These are phyloP conservation scores for Oedothorax gibbosus DNA, from an alignment of 1,140 invertebrate genomes.

Conservation along the genomic window DNA sequence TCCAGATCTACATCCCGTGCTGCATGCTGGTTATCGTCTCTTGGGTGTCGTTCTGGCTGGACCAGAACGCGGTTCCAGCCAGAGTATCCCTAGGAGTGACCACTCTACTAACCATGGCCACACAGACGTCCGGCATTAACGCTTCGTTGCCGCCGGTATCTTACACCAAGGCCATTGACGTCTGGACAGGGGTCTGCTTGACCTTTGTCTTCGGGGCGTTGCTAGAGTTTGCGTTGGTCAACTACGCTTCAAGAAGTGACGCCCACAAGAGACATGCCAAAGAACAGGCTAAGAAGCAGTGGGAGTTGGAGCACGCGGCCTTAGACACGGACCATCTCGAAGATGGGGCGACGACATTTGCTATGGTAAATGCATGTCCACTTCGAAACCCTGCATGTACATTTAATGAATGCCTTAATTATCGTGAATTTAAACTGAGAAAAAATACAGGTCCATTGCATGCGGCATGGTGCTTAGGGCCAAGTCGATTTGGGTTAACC, in stretches of 20 bases:
- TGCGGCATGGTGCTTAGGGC: too few species aligned
- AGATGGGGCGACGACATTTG: conserved; percentile 86
- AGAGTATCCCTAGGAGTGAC: conserved; percentile 70
- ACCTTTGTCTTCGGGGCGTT: conserved; percentile 97
- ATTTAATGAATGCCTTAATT: too few species aligned
- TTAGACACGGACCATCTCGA: conserved; percentile 77
- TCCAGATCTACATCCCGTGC: conserved; percentile 72
- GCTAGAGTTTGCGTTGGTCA: conserved; percentile 95
- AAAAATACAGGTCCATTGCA: too few species aligned
- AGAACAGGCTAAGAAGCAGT: conserved; percentile 78
- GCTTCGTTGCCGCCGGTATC: conserved; percentile 95
- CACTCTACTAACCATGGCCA: conserved; percentile 74
- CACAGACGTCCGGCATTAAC: conserved; percentile 84
- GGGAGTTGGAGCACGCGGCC: conserved; percentile 72
- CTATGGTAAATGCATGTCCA: conserved; percentile 76
- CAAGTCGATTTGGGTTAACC: too few species aligned
- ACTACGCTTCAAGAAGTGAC: conserved; percentile 95
- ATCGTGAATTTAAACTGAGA: too few species aligned
- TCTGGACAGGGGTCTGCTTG: conserved; percentile 97
- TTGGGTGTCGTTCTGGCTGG: conserved; percentile 74
- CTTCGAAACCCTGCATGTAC: neutral
- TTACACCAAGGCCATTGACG: conserved; percentile 97
- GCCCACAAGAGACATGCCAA: conserved; percentile 89
- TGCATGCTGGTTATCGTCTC: conserved; percentile 74
- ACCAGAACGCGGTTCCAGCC: conserved; percentile 71